Evolutionary conservation across 2,113 vertebrate species (phyloP), one percentile per base, ranked within the genome.

Genomic region (Pyxicephalus adspersus): DNA sequence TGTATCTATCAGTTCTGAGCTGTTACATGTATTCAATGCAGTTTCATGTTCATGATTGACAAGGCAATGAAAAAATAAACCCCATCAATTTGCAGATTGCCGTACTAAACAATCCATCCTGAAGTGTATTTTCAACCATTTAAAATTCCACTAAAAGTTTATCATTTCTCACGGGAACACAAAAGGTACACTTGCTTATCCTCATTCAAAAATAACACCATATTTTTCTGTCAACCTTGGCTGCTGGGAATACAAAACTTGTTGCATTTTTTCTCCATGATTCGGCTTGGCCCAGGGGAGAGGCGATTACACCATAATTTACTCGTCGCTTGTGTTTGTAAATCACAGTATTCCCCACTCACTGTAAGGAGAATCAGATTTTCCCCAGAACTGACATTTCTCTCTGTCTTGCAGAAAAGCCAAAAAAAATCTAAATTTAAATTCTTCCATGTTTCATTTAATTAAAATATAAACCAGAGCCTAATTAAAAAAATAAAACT

Each of bases 141-240:
- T 88, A 87, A 91, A 93, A 92, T 93, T 93, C 91, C 92, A 94
- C 94, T 92, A 90, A 92, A 94, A 91, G 91, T 92, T 92, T 92
- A 92, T 92, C 91, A 92, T 93, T 95, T 95, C 92, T 93, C 94
- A 91, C 92, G 94, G 93, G 94, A 94, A 90, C 88, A 91, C 87
- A 89, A 90, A 91, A 93, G 89, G 91, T 91, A 92, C 91, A 91
- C 92, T 93, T 92, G 93, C 90, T 93, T 90, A 92, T 93, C 88
- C 90, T 93, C 90, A 88, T 85, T 91, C 90, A 91, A 92, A 94
- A 94, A 94, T 90, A 94, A 91, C 91, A 92, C 92, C 91, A 94
- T 94, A 92, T 93, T 94, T 94, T 90, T 88, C 91, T 94, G 92
- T 95, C 92, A 94, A 93, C 91, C 89, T 95, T 90, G 89, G 90